Evolutionary conservation across 2,113 vertebrate genomes (phyloP).

Genomic region (Xyliphius kryptos): DNA sequence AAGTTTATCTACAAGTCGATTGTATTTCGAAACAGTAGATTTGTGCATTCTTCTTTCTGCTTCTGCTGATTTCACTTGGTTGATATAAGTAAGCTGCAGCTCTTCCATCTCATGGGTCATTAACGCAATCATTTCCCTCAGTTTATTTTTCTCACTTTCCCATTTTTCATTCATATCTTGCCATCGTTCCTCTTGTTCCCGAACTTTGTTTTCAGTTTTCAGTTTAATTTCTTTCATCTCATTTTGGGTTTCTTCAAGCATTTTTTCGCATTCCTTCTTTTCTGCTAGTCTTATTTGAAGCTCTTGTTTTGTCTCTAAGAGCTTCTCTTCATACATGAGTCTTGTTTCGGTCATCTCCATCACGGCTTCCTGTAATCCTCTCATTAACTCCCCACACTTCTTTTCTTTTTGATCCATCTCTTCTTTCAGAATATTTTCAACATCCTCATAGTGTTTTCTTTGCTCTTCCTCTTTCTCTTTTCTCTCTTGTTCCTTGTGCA

Average conservation of each 20-base stretch:
- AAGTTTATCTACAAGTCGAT: constrained; percentile 37
- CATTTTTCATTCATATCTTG: constrained; percentile 30
- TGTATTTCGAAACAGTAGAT: constrained; percentile 21
- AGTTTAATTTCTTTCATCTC: constrained; percentile 33
- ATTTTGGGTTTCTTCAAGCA: constrained; percentile 29
- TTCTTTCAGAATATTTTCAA: constrained; percentile 8
- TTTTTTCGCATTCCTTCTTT: constrained; percentile 30
- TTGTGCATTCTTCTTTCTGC: constrained; percentile 33
- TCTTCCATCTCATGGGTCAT: constrained; percentile 36
- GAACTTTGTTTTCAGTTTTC: constrained; percentile 37
- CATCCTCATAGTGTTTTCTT: constrained; percentile 8
- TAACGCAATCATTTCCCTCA: constrained; percentile 18
- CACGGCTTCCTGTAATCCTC: too few species aligned
- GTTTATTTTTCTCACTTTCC: constrained; percentile 28
- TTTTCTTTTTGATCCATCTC: constrained; percentile 42
- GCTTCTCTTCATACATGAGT: too few species aligned
- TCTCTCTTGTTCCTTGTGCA: constrained; percentile 40
- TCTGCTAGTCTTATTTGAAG: constrained; percentile 33
- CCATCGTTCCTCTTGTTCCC: constrained; percentile 34
- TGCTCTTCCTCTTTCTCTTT: constrained; percentile 42
- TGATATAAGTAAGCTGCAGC: constrained; percentile 11
- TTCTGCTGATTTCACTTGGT: constrained; percentile 22
- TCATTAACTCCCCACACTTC: constrained; percentile 25
- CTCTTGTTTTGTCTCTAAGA: constrained; percentile 23
- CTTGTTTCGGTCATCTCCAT: too few species aligned